phyloP scores from a whole-genome alignment of 92 coral and sea anemone genomes.

The Epizoanthus rinbou region DNA sequence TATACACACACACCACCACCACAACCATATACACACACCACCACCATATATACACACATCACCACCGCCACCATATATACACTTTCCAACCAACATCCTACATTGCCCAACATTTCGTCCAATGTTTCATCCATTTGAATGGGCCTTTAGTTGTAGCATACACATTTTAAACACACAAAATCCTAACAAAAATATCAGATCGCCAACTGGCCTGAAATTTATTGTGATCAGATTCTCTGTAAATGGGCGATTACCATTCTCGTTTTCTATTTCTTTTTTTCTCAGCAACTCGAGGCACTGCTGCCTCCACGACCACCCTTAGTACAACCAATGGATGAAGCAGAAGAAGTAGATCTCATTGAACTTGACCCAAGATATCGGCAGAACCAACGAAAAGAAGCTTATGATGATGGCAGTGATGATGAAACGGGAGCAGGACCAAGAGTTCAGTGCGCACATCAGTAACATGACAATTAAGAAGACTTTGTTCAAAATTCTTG shows the following conservation, averaged over 20 bases:
- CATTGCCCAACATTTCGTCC: too few relatives aligned
- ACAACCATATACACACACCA: too few relatives aligned
- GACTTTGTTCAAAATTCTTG: background rate
- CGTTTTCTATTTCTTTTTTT: too few relatives aligned
- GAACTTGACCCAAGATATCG: constrained; percentile 79
- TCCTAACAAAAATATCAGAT: too few relatives aligned
- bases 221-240: background rate
- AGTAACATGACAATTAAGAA: constrained; percentile 44
- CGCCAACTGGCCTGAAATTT: too few relatives aligned
- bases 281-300: constrained; percentile 79
- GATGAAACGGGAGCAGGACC: constrained; percentile 89
- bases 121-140: too few relatives aligned
- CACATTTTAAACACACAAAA: too few relatives aligned
- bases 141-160: too few relatives aligned
- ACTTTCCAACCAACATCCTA: too few relatives aligned
- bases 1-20: too few relatives aligned
- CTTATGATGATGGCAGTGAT: constrained; percentile 88
- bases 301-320: constrained; percentile 80
- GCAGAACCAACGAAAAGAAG: constrained; percentile 74
- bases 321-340: constrained; percentile 62
- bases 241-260: background rate
- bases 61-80: too few relatives aligned
- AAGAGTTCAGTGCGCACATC: constrained; percentile 96
- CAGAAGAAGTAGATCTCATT: constrained; percentile 80
- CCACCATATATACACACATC: too few relatives aligned